Evolutionary conservation across 2,797 vertebrate genomes (phyloP).

Genomic region (Amblyopsis hoosieri): DNA sequence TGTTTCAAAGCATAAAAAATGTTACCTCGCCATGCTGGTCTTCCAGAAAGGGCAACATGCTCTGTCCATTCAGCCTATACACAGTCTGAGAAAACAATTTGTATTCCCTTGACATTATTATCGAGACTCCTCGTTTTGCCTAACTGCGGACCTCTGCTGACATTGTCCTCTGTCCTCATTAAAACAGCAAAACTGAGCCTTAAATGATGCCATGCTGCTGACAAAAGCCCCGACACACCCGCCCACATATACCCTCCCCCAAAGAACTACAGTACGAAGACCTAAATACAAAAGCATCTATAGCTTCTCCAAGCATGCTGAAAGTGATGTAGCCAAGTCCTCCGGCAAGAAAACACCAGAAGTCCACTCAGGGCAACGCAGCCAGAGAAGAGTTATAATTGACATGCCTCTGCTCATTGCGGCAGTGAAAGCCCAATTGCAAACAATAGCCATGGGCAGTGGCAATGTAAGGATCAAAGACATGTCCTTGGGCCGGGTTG

Average conservation of each 20-base stretch:
- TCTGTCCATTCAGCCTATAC: too few relatives aligned
- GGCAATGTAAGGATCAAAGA: constrained; percentile 53
- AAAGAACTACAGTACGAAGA: neutral
- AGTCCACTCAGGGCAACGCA: constrained; percentile 13
- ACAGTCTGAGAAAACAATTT: neutral
- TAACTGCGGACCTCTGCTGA: neutral
- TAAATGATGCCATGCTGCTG: constrained; percentile 1
- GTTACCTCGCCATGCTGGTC: neutral
- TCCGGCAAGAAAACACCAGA: constrained; percentile 1
- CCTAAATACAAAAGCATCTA: neutral
- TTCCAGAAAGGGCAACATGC: too few relatives aligned
- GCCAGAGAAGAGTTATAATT: constrained; percentile 32
- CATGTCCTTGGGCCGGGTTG: constrained; percentile 43
- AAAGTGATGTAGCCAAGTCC: constrained; percentile 4
- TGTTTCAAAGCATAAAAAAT: too few relatives aligned
- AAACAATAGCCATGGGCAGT: constrained; percentile 41
- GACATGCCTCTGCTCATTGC: constrained; percentile 27
- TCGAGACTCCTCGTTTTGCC: constrained; percentile 2
- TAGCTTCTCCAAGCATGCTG: neutral
- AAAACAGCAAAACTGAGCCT: constrained; percentile 19
- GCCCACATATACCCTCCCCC: neutral
- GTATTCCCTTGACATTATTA: constrained; percentile 2
- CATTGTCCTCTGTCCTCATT: constrained; percentile 18
- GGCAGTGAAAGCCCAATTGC: constrained; percentile 44
- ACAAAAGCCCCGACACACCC: neutral